A percentile compares a stretch with the other conserved stretches of the same genome.
These are phyloP conservation scores for Helicoverpa zea DNA, from an alignment of 1,140 invertebrate genomes.

Conservation along the genomic window DNA sequence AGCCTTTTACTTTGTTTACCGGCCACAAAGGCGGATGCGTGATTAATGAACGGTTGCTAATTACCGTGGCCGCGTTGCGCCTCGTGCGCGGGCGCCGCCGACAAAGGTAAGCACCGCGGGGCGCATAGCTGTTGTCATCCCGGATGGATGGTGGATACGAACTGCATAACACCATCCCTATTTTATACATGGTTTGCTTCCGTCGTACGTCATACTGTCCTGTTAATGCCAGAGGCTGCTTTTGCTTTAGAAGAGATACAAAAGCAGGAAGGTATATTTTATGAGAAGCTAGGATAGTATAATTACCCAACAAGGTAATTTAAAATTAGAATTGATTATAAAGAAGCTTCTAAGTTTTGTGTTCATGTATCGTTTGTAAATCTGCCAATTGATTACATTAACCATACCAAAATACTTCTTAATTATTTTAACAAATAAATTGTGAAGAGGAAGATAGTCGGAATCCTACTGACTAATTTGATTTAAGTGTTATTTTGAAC, in stretches of 20 bases:
- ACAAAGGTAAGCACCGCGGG: constrained; percentile 21
- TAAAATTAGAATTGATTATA: not conserved
- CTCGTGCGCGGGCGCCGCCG: constrained; percentile 19
- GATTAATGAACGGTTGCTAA: constrained; percentile 44
- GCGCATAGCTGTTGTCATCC: constrained; percentile 10
- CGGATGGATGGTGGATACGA: constrained; percentile 18
- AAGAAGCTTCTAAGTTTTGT: too few species aligned
- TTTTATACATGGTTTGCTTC: not conserved
- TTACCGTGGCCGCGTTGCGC: constrained; percentile 28
- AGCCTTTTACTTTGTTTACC: constrained; percentile 21
- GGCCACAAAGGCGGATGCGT: constrained; percentile 14
- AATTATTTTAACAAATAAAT: too few species aligned
- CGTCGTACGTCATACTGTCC: not conserved
- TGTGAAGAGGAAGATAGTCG: too few species aligned
- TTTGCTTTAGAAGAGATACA: not conserved
- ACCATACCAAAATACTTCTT: too few species aligned
- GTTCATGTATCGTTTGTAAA: too few species aligned
- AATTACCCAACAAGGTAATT: not conserved
- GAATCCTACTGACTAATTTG: too few species aligned
- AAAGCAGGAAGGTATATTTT: not conserved
- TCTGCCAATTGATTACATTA: too few species aligned
- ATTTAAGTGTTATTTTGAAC: too few species aligned
- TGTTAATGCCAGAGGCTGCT: not conserved
- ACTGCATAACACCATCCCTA: constrained; percentile 18
- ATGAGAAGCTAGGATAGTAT: not conserved